These are phyloP conservation scores for Drosophila pseudoobscura DNA, from an alignment of 1,140 invertebrate species.

Conservation along the genomic window DNA sequence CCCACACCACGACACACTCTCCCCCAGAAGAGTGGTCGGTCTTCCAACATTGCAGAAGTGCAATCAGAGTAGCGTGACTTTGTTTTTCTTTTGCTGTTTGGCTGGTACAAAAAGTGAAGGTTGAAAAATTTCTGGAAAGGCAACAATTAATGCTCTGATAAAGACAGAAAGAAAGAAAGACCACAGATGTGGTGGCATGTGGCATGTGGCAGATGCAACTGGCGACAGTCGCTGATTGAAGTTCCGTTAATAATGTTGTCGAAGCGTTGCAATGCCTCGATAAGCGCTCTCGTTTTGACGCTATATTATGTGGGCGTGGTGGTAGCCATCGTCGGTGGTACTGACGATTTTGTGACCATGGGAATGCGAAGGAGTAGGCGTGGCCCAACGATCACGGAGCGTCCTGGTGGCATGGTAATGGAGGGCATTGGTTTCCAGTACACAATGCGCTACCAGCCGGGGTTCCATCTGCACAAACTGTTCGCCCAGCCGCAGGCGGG, in stretches of 20 bases:
- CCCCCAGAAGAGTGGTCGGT: no score
- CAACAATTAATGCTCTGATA: constrained; percentile 83
- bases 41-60: constrained; percentile 37
- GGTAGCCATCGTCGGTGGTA: constrained; percentile 21
- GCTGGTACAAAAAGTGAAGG: constrained; percentile 77
- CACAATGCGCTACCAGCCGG: constrained; percentile 66
- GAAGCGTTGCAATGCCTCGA: constrained; percentile 63
- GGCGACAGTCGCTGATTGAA: constrained; percentile 55
- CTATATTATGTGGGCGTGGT: constrained; percentile 70
- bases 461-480: constrained; percentile 52
- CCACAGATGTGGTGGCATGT: constrained; percentile 11
- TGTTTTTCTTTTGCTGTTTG: constrained; percentile 24
- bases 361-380: constrained; percentile 44
- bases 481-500: constrained; percentile 40
- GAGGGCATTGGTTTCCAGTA: constrained; percentile 57
- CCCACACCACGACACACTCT: no score
- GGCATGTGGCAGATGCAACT: constrained; percentile 30
- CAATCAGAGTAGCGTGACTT: constrained; percentile 74
- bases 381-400: constrained; percentile 21
- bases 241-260: constrained; percentile 82
- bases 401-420: constrained; percentile 47
- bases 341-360: constrained; percentile 69
- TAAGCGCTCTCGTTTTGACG: constrained; percentile 73
- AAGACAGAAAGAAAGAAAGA: constrained; percentile 64
- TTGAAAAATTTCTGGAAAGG: constrained; percentile 60